Evolutionary conservation across 2,888 invertebrate species (phyloP), one percentile per base, ranked within the genome.

Genomic region (Lutraria lutraria): DNA sequence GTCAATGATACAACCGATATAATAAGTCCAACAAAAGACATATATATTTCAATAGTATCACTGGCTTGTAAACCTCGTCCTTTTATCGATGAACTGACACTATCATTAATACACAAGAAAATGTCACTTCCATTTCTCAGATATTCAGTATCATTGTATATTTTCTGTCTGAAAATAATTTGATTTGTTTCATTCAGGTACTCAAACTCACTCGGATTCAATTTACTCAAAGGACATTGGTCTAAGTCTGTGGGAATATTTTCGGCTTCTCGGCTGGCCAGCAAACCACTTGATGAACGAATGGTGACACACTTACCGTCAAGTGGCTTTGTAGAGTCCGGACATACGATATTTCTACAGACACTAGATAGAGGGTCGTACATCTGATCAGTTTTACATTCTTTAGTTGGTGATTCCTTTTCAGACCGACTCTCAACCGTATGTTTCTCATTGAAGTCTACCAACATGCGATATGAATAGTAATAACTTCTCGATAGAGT

Each of bases 11-110:
- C 92, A 80, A 97, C 95, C 0, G 97, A 97, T 15, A 97, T 97
- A 19, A 98, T 97, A 13, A 98, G 97, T 80, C 98, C 98, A 93
- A 98, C 97, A 81, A 98, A 96, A 19, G 98, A 97, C 83, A 98
- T 34, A 82, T 91, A 90, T 0, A 87, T 82, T 56, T 93, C 92
- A 3, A 88, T 60, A n/a, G 81, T 63, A 15, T 87, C 85, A 43
- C 86, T 81, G 16, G 25, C 72, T 29, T 83, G 76, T 10, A 52
- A 56, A 15, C 81, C 31, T 3, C 12, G 43, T 72, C 84, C 82
- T 0, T 85, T 79, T 13, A 34, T 56, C 8, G 43, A 43, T 25
- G 15, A 43, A 52, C 83, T 88, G 10, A 72, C 56, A 8, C 91
- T 87, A 2, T 81, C 85, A 53, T 91, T 87, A 8, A 88, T 79